Conservation (phyloP, 2,113 vertebrate species). For the Irena cyanogastra region DNA sequence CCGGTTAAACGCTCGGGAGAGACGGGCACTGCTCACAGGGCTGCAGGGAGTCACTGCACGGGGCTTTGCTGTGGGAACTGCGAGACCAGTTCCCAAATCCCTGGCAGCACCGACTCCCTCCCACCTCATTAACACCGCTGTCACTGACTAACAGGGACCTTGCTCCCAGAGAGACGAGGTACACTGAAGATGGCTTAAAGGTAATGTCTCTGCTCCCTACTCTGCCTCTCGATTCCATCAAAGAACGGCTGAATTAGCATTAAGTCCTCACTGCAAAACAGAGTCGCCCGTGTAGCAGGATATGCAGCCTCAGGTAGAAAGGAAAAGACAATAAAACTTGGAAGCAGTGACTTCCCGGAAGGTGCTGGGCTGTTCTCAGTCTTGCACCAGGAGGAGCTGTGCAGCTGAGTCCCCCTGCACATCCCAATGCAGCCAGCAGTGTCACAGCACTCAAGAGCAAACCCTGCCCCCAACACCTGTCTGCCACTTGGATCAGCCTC, state of each 20-base stretch:
- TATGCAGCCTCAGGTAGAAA: background rate
- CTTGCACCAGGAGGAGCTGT: background rate
- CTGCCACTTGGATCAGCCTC: background rate
- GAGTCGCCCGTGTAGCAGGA: background rate
- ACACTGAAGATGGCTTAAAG: background rate
- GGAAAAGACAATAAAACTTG: background rate
- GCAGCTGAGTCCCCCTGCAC: background rate
- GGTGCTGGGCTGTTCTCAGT: background rate
- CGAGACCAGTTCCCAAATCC: background rate
- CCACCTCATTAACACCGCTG: background rate
- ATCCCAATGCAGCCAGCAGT: background rate
- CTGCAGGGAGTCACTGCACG: background rate
- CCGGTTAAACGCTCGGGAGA: background rate
- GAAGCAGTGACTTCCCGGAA: background rate
- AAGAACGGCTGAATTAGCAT: background rate
- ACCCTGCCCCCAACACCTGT: background rate
- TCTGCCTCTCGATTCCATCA: background rate
- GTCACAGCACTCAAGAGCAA: background rate
- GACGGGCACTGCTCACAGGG: background rate
- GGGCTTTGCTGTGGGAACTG: rapidly evolving
- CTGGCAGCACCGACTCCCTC: background rate
- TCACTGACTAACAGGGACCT: rapidly evolving
- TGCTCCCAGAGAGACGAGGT: background rate
- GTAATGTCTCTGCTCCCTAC: background rate
- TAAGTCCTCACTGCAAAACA: background rate